These are phyloP conservation scores for Pogonophryne albipinna DNA, from an alignment of 2,797 vertebrate genomes.

Conservation along the genomic window DNA sequence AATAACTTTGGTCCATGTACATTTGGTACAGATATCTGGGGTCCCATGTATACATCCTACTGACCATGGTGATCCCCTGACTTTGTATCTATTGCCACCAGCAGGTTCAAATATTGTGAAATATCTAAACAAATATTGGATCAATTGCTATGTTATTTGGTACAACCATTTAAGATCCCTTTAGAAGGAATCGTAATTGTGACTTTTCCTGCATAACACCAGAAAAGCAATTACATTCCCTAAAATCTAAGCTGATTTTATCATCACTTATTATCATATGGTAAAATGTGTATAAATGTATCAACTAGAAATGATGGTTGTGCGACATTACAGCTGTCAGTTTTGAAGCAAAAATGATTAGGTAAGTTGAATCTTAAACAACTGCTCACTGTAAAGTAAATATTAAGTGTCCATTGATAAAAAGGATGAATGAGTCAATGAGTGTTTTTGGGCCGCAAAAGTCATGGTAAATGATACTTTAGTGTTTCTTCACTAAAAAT, in stretches of 20 bases:
- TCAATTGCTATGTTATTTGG: not conserved
- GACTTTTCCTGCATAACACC: not conserved
- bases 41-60: not conserved
- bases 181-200: not conserved
- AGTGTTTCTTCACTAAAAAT: conserved; percentile 1
- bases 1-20: not conserved
- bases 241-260: not conserved
- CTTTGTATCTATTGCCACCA: not conserved
- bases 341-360: not conserved
- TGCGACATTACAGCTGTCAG: not conserved
- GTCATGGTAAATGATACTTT: not conserved
- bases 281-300: not conserved
- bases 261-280: not conserved
- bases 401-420: not conserved
- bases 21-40: not conserved
- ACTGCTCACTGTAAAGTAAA: not conserved
- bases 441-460: not conserved
- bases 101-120: not conserved
- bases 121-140: not conserved
- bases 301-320: not conserved
- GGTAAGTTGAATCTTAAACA: not conserved
- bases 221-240: not conserved
- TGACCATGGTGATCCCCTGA: too few species aligned
- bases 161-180: not conserved
- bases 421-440: not conserved